Evolutionary conservation across 2,113 vertebrate genomes (phyloP), one percentile per base, ranked within the genome.

Genomic region (Prochilodus magdalenae): DNA sequence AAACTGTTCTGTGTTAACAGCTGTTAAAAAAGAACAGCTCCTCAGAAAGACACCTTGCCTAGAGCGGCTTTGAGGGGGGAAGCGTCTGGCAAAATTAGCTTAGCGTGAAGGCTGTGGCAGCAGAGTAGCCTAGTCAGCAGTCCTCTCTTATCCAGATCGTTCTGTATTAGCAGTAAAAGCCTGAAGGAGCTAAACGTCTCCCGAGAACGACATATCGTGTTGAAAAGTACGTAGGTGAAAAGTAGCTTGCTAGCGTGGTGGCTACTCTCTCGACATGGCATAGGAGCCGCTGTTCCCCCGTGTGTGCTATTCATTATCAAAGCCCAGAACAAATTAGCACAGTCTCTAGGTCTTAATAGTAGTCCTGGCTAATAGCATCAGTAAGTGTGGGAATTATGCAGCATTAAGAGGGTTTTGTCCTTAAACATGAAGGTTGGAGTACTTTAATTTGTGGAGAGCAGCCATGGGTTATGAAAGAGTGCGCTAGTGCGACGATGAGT

Each of bases 381-480:
- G 33, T 62, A 76, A 80, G 70, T 57, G 49, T 60, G 62, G 47
- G 75, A 72, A 72, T 83, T 79, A 75, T 81, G 63, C 22, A 33
- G 40, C 51, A 53, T 59, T 67, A 24, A 33, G 65, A 49, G 47
- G 62, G 15, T 59, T 83, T 51, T 73, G 27, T 75, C 55, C 65
- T 71, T 30, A 70, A 70, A 82, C 27, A 40, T 75, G 40, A 51
- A 83, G 66, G 65, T 75, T 51, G n/a, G 33, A 67, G 53, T 20
- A 27, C 59, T 86, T 83, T 80, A 83, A 86, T 83, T 86, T 80
- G 77, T 60, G 3, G 36, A 24, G 70, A 73, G 76, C 27, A 47
- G 65, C 65, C 60, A 27, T 78, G 60, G 81, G 63, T 83, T 71
- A 57, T 69, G 49, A 3, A 10, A 40, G 20, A 67, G 79, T 74